Evolutionary conservation across 1,140 invertebrate genomes (phyloP), one percentile per base, ranked within the genome.

Genomic region (Drosophila gunungcola): DNA sequence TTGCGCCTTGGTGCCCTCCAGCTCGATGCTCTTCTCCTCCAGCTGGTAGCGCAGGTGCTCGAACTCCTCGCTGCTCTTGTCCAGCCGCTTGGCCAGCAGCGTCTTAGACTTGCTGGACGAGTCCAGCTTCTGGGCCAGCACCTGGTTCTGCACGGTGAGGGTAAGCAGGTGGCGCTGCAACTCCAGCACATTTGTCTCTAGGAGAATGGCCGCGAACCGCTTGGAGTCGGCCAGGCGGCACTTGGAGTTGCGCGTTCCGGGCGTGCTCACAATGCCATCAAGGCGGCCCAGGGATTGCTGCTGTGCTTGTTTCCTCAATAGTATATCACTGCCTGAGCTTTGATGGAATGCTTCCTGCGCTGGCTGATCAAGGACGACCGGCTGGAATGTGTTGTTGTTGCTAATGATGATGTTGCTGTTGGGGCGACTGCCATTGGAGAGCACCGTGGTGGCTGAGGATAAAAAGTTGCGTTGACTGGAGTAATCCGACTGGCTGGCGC

Each of bases 71-170:
- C 94, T 94, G 42, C 94, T 94, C 78, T 95, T 95, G 78, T 96
- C 95, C 63, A 97, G 89, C 86, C 95, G 94, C 75, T 96, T 95
- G 12, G 94, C 93, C 55, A 97, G 93, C 65, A 94, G 92, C 53
- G 94, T 93, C 57, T 95, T 95, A 57, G 95, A 94, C 84, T 94
- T 95, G 58, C 94, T 93, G 27, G 95, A 94, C 48, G 94, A 94
- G 64, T 95, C 94, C 73, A 97, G 88, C 93, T 95, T 94, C 80
- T 95, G 94, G 79, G 94, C 94, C 72, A 96, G 93, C 82, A 95
- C 96, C 95, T 97, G 95, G 94, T 97, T 97, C 91, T 97, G 95
- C 90, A 97, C 96, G 83, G 96, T 96, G 61, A 96, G 95, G 6
- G 95, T 96, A 63, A 98, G 95, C 21, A 98, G 93, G 93, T 97